Evolutionary conservation across 2,797 vertebrate species (phyloP).

Genomic region (Sparidentex hasta): DNA sequence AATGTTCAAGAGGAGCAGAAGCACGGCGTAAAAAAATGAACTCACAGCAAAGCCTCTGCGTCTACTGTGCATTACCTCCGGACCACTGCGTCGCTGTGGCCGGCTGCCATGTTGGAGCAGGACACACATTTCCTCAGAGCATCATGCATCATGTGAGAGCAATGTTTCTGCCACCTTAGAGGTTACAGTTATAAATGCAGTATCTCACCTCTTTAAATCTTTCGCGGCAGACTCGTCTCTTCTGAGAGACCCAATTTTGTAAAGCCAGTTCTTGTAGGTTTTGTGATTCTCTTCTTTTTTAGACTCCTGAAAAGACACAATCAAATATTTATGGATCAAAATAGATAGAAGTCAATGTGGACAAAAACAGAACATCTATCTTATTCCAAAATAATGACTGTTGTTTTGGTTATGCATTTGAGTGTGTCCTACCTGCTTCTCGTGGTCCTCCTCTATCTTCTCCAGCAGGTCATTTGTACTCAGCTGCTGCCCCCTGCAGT

Average conservation of each 20-base stretch:
- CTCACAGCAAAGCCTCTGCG: constrained; percentile 35
- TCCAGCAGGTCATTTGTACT: constrained; percentile 56
- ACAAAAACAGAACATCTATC: not conserved
- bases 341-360: not conserved
- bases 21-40: constrained; percentile 42
- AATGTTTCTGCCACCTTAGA: constrained; percentile 17
- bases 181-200: constrained; percentile 17
- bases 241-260: constrained; percentile 63
- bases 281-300: constrained; percentile 29
- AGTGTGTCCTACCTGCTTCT: constrained; percentile 54
- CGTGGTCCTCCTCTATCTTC: constrained; percentile 27
- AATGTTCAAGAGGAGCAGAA: constrained; percentile 58
- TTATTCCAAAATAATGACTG: not conserved
- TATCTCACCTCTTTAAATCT: constrained; percentile 64
- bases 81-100: constrained; percentile 41
- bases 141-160: constrained; percentile 34
- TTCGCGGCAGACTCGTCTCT: constrained; percentile 11
- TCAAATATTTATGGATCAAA: constrained; percentile 3
- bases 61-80: constrained; percentile 53
- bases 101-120: constrained; percentile 54
- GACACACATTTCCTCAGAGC: constrained; percentile 37
- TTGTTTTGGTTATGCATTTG: not conserved
- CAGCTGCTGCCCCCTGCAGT: constrained; percentile 65
- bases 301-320: constrained; percentile 54
- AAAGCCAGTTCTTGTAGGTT: constrained; percentile 60